Evolutionary conservation across 1,140 invertebrate species (phyloP), one percentile per base, ranked within the genome.

Genomic region (Drosophila sechellia): DNA sequence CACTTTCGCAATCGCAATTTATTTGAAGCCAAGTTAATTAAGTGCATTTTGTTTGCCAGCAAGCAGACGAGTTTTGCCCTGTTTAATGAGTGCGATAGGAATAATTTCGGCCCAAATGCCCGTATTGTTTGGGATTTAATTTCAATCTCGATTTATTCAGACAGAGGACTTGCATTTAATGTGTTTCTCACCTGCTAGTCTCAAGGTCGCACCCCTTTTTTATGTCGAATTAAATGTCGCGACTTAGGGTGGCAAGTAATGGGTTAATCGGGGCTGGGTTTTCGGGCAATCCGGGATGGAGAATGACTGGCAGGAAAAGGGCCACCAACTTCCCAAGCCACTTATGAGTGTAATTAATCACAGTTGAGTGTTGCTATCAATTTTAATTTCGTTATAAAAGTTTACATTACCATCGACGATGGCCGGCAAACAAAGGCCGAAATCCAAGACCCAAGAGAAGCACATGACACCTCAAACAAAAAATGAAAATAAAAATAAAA

Each of bases 361-460:
- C 74, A 83, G 73, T 65, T 76, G 64, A 64, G 76, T 25, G 65
- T 74, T 68, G 66, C 80, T 84, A 86, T 86, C 79, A 86, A 86
- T 86, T 79, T 60, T 64, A 68, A 86, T 77, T 87, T 87, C 66
- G 63, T 79, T 81, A 77, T 83, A 77, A 89, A 79, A 87, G 79
- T 77, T 81, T 63, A 87, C 39, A 83, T 87, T 89, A 83, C 83
- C 72, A 55, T 56, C 63, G 39, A 17, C 31, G 8, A 50, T 65
- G n/a, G n/a, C 40, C 66, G 46, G 72, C 50, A 57, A 43, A 42
- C 50, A 76, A 59, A 61, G 49, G 42, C 50, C 48, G 79, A 83
- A 83, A 79, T 60, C 63, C 71, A 66, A 83, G 78, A 72, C 75
- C 56, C 78, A 56, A 61, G 49, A 46, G 48, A 65, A 70, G 68